A percentile compares a stretch with the other conserved stretches of the same genome.
Conservation (phyloP, 2,113 vertebrate species). For the Talpa occidentalis region DNA sequence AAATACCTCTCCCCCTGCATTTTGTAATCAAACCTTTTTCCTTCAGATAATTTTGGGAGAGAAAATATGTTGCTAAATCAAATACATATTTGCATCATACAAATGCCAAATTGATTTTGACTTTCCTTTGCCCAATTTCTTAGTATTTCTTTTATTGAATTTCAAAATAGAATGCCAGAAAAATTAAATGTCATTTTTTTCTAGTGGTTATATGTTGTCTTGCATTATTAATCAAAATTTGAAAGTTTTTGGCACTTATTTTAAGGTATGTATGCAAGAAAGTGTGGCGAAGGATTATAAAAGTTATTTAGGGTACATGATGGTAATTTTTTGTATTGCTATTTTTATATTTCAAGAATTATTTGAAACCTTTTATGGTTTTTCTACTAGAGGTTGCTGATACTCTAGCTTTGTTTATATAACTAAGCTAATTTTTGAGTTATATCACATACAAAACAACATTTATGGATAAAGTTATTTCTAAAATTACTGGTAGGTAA, state of each 20-base stretch:
- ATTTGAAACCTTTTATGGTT: neutral
- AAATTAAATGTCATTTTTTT: constrained; percentile 6
- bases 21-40: neutral
- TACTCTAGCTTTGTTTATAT: neutral
- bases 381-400: neutral
- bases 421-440: constrained; percentile 1
- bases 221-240: neutral
- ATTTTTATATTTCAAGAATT: neutral
- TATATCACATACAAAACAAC: neutral
- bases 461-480: neutral
- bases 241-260: neutral
- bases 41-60: neutral
- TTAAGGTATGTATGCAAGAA: neutral
- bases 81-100: neutral
- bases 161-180: neutral
- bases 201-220: neutral
- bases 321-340: neutral
- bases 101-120: neutral
- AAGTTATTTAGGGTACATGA: neutral
- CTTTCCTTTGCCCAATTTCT: neutral
- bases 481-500: neutral
- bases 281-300: rapidly evolving
- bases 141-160: neutral
- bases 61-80: neutral
- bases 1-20: neutral